phyloP scores from a whole-genome alignment of 2,113 vertebrate species.

The Zapornia atra region DNA sequence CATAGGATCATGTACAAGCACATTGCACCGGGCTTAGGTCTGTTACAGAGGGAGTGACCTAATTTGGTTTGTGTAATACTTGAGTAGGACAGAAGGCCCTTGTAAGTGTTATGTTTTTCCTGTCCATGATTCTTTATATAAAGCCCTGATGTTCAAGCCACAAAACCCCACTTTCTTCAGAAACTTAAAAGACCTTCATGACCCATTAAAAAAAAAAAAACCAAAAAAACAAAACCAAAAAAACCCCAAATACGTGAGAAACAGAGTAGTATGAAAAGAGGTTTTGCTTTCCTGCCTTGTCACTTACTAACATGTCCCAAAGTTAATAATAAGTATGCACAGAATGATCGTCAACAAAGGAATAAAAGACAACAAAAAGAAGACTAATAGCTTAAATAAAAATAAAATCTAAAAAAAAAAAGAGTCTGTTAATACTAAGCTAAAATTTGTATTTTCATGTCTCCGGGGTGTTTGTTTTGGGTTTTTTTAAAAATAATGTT shows the following conservation, averaged over 20 bases:
- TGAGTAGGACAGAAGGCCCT: neutral
- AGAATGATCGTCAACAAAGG: neutral
- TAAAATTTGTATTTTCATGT: neutral
- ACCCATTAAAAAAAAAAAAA: neutral
- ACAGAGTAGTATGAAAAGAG: accelerated
- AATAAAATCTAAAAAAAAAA: neutral
- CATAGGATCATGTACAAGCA: neutral
- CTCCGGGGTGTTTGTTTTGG: neutral
- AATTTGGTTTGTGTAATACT: neutral
- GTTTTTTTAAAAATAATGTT: neutral
- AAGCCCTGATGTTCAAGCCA: neutral
- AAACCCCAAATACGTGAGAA: neutral
- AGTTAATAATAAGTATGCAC: neutral
- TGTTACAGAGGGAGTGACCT: neutral
- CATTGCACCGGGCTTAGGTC: neutral
- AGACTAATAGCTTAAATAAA: neutral
- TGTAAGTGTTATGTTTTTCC: neutral
- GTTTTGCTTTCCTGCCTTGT: neutral
- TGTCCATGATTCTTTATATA: neutral
- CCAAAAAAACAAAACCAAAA: too few relatives aligned
- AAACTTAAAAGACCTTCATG: neutral
- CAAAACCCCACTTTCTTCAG: neutral
- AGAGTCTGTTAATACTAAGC: neutral
- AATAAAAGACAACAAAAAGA: neutral
- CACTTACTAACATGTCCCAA: neutral